These are phyloP conservation scores for Uloborus diversus DNA, from an alignment of 1,140 invertebrate genomes.

Conservation along the genomic window DNA sequence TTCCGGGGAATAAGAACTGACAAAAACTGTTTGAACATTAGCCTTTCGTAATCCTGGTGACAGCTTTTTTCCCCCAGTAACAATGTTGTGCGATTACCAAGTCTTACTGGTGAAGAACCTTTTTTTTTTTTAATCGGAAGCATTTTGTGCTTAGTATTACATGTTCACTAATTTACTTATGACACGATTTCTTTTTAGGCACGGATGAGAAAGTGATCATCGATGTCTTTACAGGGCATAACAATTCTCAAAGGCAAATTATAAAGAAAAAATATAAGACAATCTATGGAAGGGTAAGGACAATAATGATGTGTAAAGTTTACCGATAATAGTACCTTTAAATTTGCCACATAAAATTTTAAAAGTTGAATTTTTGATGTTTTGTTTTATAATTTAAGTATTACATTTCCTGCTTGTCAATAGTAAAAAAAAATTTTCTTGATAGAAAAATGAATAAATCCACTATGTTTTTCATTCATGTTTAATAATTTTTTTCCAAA, in stretches of 20 bases:
- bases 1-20: too few species aligned
- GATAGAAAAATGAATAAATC: not conserved
- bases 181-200: slow-evolving; percentile 33
- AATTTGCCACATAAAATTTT: not conserved
- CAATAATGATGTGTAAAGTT: not conserved
- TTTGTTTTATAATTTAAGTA: not conserved
- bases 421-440: not conserved
- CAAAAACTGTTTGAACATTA: too few species aligned
- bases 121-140: too few species aligned
- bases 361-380: not conserved
- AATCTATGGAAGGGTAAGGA: slow-evolving; percentile 66
- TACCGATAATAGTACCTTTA: not conserved
- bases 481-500: not conserved
- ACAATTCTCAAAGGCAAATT: slow-evolving; percentile 64
- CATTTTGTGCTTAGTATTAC: too few species aligned
- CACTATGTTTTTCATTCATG: not conserved
- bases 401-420: not conserved
- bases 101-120: too few species aligned
- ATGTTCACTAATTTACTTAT: too few species aligned
- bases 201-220: slow-evolving; percentile 63
- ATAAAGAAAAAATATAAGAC: slow-evolving; percentile 65
- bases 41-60: too few species aligned
- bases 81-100: too few species aligned
- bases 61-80: too few species aligned
- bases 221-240: slow-evolving; percentile 63